Percentiles rank a stretch among this genome's conserved stretches.
Evolutionary conservation across 2,888 invertebrate species (phyloP).

Genomic region (Globia sparganii): DNA sequence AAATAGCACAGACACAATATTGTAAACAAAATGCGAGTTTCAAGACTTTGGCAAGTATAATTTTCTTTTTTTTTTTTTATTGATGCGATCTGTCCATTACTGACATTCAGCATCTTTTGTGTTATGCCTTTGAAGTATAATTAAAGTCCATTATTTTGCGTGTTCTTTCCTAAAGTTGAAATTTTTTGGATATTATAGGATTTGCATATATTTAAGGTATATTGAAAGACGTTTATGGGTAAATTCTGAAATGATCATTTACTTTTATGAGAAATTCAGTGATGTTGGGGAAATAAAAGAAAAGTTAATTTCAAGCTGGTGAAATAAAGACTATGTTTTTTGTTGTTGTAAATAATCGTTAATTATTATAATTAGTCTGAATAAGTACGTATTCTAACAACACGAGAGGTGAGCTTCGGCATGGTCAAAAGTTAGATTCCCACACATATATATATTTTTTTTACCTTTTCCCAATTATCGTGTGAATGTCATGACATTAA

Average conservation of each 20-base stretch:
- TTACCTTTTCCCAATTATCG: neutral
- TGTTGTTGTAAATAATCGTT: no score
- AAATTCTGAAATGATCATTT: neutral
- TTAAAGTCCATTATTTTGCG: slow-evolving; percentile 7
- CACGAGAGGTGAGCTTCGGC: neutral
- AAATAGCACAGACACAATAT: slow-evolving; percentile 5
- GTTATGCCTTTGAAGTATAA: no score
- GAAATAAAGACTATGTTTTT: neutral
- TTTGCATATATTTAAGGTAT: slow-evolving; percentile 9
- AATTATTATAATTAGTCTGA: no score
- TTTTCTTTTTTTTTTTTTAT: no score
- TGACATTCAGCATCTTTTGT: no score
- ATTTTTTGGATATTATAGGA: slow-evolving; percentile 16
- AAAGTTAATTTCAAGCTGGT: neutral
- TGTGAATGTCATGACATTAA: neutral
- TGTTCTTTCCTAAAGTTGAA: neutral
- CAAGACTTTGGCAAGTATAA: slow-evolving; percentile 13
- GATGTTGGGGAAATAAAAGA: neutral
- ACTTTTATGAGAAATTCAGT: slow-evolving; percentile 2
- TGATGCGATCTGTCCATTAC: no score
- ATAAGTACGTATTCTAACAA: neutral
- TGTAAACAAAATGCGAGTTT: slow-evolving; percentile 20
- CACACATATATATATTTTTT: neutral
- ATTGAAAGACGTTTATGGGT: neutral
- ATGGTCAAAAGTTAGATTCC: neutral